Percentiles rank a stretch among this genome's conserved stretches.
phyloP scores from a whole-genome alignment of 92 coral and sea anemone genomes.

The Parazoanthus swiftii region DNA sequence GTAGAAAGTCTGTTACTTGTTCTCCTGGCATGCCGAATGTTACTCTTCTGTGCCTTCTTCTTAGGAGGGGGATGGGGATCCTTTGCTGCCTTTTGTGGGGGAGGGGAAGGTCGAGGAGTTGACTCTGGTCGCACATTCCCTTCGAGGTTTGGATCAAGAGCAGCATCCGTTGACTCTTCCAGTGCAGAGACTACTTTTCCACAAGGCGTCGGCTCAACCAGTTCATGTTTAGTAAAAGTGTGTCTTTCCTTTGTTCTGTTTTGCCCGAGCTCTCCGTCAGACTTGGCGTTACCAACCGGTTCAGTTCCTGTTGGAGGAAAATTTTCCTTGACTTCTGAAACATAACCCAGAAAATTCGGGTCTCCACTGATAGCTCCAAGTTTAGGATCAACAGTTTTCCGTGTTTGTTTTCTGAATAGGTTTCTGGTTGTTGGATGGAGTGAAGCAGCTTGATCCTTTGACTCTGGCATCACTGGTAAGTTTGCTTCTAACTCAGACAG shows the following conservation, averaged over 20 bases:
- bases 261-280: not conserved
- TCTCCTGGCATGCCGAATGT: conserved; percentile 32
- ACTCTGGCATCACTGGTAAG: not conserved
- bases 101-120: not conserved
- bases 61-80: not conserved
- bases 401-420: conserved; percentile 10
- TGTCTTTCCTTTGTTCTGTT: not conserved
- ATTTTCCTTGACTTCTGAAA: not conserved
- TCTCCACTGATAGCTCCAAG: not conserved
- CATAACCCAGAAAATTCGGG: too few species aligned
- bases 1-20: conserved; percentile 24
- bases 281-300: not conserved
- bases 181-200: not conserved
- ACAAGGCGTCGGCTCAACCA: not conserved
- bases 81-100: not conserved
- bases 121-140: not conserved
- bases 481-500: not conserved
- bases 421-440: conserved; percentile 23
- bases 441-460: not conserved
- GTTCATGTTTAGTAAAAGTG: not conserved
- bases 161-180: not conserved
- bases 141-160: too few species aligned
- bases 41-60: conserved; percentile 14
- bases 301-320: conserved; percentile 1
- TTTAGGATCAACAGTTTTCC: not conserved